These are phyloP conservation scores for Zaprionus camerounensis DNA, from an alignment of 1,140 invertebrate genomes.

Conservation along the genomic window DNA sequence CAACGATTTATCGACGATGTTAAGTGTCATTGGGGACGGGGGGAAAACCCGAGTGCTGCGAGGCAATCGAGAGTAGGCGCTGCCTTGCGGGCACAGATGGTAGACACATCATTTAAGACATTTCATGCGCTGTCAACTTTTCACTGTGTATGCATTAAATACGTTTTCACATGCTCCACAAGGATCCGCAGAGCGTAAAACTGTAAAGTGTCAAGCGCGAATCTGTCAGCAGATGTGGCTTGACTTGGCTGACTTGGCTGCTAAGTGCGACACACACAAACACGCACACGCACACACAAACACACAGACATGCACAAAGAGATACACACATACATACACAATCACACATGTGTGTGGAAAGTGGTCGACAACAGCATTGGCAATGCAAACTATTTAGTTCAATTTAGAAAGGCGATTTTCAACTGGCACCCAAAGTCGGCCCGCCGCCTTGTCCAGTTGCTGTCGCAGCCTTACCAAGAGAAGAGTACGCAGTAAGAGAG, in stretches of 20 bases:
- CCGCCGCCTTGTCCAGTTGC: slow-evolving; percentile 29
- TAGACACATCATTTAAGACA: not conserved
- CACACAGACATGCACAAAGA: not conserved
- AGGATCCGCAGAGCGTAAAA: slow-evolving; percentile 25
- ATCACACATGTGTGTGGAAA: slow-evolving; percentile 53
- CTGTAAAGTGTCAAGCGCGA: slow-evolving; percentile 15
- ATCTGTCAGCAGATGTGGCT: slow-evolving; percentile 25
- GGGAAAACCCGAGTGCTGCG: not conserved
- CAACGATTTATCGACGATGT: not conserved
- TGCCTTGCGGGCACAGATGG: not conserved
- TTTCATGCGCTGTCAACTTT: slow-evolving; percentile 19
- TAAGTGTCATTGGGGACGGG: not conserved
- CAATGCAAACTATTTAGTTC: slow-evolving; percentile 78
- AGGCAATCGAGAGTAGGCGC: not conserved
- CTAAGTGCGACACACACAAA: slow-evolving; percentile 8
- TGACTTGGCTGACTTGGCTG: slow-evolving; percentile 14
- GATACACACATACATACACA: not conserved
- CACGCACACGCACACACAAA: not conserved
- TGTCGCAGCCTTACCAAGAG: slow-evolving; percentile 13
- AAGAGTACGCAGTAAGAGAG: not conserved
- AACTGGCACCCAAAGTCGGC: slow-evolving; percentile 53
- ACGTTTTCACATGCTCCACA: slow-evolving; percentile 22
- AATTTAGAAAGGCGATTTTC: slow-evolving; percentile 83
- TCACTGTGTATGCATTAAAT: slow-evolving; percentile 11
- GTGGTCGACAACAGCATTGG: slow-evolving; percentile 44